Percentiles rank a stretch among this genome's conserved stretches.
Conservation (phyloP, 2,888 invertebrate genomes). For the Tinea pellionella region DNA sequence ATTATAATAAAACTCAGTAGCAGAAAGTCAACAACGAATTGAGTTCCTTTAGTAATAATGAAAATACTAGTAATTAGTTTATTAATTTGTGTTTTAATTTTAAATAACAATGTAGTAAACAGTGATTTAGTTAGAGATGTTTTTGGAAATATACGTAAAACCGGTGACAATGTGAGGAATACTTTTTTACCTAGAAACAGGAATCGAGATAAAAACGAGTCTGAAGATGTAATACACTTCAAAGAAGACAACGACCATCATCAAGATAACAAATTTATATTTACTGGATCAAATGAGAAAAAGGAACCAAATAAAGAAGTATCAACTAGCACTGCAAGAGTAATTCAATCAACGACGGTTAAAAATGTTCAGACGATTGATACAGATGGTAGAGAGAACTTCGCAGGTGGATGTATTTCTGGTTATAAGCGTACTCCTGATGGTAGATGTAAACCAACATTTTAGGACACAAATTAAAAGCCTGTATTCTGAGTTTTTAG, state of each 20-base stretch:
- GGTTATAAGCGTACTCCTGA: conserved; percentile 42
- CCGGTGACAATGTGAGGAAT: conserved; percentile 25
- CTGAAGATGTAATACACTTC: conserved; percentile 7
- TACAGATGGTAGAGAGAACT: conserved; percentile 39
- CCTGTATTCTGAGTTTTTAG: no score
- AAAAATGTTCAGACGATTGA: background rate
- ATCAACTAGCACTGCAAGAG: background rate
- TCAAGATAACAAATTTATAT: conserved; percentile 1
- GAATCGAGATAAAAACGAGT: conserved; percentile 12
- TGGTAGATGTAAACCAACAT: conserved; percentile 44
- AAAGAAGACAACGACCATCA: background rate
- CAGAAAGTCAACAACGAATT: background rate
- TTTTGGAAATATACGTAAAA: conserved; percentile 27
- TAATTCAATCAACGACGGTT: no score
- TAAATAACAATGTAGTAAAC: conserved; percentile 18
- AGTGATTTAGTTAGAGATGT: conserved; percentile 28
- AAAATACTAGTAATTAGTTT: background rate
- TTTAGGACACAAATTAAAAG: conserved; percentile 17
- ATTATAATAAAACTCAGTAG: background rate
- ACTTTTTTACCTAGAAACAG: conserved; percentile 18
- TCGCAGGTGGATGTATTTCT: conserved; percentile 34
- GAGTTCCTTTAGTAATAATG: background rate
- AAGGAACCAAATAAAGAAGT: background rate
- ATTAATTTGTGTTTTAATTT: background rate
- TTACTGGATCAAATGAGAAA: background rate